Base-by-base conservation (phyloP, 2,797 vertebrate species). In the Sebastes goodei region DNA sequence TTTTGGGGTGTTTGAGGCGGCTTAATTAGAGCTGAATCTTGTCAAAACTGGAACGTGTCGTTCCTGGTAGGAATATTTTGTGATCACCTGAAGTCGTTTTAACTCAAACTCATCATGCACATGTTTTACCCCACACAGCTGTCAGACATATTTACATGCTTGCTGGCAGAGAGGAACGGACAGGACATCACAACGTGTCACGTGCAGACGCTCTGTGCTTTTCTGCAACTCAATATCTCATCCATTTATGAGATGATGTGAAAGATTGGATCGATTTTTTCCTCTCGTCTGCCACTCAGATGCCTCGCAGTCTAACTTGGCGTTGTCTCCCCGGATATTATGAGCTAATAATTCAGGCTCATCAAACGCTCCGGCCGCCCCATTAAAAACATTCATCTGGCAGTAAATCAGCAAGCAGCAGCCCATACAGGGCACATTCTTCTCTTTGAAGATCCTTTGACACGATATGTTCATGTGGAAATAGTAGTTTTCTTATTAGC, bases 71-170 rank as follows among this genome's bases (percentile, higher is more conserved):
- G 78, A 68, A 74, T 73, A 38, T 64, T 46, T 67, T 32, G 63
- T 77, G 83, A 87, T 92, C 75, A 78, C 71, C 83, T 91, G 85
- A 82, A 86, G 67, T 86, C 87, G 85, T 86, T 93, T 89, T 79
- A 85, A 76, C 87, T 91, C 76, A 53, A 86, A 84, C 81, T 91
- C 82, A 91, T 90, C 89, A 71, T 65, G 78, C 87, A 91, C 67
- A 63, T 87, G 87, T 73, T 70, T 80, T 60, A 5, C 49, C 67
- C 65, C 69, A 61, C 38, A n/a, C 86, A 90, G 89, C 85, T 88
- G 89, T 91, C 88, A 67, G 85, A 20, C 86, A 80, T 84, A 80
- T 86, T 93, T 91, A 71, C 76, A 78, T 52, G 84, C 80, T 76
- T 76, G 21, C 69, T 65, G 25, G 62, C 71, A 35, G 62, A 72